Conservation (phyloP, 2,113 vertebrate species). For the Scatophagus argus region DNA sequence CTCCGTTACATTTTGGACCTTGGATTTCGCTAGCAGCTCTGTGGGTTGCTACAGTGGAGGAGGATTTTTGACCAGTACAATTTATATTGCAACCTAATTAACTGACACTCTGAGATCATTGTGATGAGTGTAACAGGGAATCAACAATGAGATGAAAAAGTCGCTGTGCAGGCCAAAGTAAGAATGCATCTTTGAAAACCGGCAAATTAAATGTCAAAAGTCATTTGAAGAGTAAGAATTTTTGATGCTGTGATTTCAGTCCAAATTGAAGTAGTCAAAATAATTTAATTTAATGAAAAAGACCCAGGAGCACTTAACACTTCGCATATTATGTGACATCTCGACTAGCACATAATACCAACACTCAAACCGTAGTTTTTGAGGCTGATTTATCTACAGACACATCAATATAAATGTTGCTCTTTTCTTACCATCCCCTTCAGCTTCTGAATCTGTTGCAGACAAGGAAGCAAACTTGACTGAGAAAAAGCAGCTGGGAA, state of each 20-base stretch:
- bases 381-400: slow-evolving; percentile 5
- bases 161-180: neutral
- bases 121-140: neutral
- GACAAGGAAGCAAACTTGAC: slow-evolving; percentile 76
- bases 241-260: slow-evolving; percentile 49
- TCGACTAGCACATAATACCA: slow-evolving; percentile 56
- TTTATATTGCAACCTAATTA: neutral
- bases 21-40: neutral
- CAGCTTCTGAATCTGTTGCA: slow-evolving; percentile 68
- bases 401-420: neutral
- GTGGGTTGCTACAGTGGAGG: neutral
- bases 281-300: slow-evolving; percentile 44
- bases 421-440: slow-evolving; percentile 76
- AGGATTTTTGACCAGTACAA: too few relatives aligned
- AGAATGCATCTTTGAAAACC: neutral
- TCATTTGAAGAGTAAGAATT: neutral
- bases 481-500: slow-evolving; percentile 60
- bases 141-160: neutral
- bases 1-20: neutral
- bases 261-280: slow-evolving; percentile 56
- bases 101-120: neutral
- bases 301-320: slow-evolving; percentile 18
- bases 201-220: neutral
- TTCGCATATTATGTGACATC: slow-evolving; percentile 60
- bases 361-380: slow-evolving; percentile 29